phyloP scores from a whole-genome alignment of 1,140 invertebrate species.

The Uloborus diversus region DNA sequence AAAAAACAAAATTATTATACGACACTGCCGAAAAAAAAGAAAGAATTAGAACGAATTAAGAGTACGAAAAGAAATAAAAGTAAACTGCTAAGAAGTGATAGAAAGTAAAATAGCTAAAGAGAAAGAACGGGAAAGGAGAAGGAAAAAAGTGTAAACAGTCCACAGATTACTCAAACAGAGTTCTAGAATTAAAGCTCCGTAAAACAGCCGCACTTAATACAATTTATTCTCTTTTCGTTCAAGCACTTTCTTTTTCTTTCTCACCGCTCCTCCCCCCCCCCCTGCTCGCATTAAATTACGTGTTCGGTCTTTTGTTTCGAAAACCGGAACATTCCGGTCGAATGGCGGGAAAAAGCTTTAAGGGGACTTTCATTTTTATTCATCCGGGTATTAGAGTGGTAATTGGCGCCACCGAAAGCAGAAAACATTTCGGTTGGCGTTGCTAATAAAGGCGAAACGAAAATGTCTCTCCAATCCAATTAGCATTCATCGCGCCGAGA shows the following conservation, averaged over 20 bases:
- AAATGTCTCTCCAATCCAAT: constrained; percentile 47
- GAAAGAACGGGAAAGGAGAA: neutral
- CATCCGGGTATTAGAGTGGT: constrained; percentile 25
- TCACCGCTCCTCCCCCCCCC: neutral
- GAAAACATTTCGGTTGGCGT: constrained; percentile 33
- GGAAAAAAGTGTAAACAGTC: constrained; percentile 52
- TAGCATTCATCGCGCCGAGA: constrained; percentile 43
- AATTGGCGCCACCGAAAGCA: constrained; percentile 23
- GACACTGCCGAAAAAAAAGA: constrained; percentile 22
- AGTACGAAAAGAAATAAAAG: constrained; percentile 17
- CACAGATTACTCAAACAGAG: constrained; percentile 50
- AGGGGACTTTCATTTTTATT: constrained; percentile 29
- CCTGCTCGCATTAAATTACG: constrained; percentile 33
- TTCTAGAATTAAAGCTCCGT: constrained; percentile 47
- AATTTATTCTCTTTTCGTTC: constrained; percentile 39
- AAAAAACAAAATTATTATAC: neutral
- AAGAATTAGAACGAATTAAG: constrained; percentile 48
- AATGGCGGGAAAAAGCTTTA: constrained; percentile 23
- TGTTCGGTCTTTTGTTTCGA: constrained; percentile 46
- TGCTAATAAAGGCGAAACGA: constrained; percentile 39
- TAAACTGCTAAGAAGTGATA: constrained; percentile 1
- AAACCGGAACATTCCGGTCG: constrained; percentile 37
- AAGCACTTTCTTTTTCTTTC: constrained; percentile 24
- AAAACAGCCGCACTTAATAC: constrained; percentile 53
- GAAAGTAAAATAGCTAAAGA: neutral